phyloP scores from a whole-genome alignment of 2,888 invertebrate genomes.

The Eilema caniola region DNA sequence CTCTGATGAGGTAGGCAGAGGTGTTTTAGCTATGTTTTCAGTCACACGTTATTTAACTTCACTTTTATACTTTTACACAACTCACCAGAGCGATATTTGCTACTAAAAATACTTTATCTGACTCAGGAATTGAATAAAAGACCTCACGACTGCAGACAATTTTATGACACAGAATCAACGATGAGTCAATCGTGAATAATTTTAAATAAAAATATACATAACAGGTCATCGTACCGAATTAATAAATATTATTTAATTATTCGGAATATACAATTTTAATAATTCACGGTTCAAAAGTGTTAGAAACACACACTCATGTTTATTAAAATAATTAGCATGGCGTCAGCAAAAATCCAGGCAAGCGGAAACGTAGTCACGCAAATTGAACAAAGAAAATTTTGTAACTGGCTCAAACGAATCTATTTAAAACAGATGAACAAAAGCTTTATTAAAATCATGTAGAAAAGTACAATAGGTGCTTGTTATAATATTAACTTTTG shows the following conservation, averaged over 20 bases:
- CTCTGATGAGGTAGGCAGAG: not conserved
- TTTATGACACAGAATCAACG: not conserved
- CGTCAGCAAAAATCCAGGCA: not conserved
- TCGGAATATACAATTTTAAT: not conserved
- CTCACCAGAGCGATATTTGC: not conserved
- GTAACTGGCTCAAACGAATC: constrained; percentile 19
- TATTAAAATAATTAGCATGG: not conserved
- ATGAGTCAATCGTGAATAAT: not conserved
- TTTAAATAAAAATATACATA: constrained; percentile 1
- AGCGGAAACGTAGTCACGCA: not conserved
- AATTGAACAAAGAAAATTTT: constrained; percentile 23
- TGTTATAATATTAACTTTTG: constrained; percentile 47
- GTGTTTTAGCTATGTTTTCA: not conserved
- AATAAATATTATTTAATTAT: not conserved
- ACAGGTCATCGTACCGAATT: not conserved
- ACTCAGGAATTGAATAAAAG: not conserved
- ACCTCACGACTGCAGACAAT: not conserved
- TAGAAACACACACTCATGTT: constrained; percentile 6
- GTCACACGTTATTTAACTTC: not conserved
- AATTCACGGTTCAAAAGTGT: constrained; percentile 3
- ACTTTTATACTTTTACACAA: not conserved
- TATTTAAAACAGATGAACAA: constrained; percentile 36
- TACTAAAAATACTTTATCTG: not conserved
- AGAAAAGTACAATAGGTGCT: constrained; percentile 44
- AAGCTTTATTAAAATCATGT: constrained; percentile 44